These are phyloP conservation scores for Bombus cullumanus DNA, from an alignment of 1,140 invertebrate species.

Conservation along the genomic window DNA sequence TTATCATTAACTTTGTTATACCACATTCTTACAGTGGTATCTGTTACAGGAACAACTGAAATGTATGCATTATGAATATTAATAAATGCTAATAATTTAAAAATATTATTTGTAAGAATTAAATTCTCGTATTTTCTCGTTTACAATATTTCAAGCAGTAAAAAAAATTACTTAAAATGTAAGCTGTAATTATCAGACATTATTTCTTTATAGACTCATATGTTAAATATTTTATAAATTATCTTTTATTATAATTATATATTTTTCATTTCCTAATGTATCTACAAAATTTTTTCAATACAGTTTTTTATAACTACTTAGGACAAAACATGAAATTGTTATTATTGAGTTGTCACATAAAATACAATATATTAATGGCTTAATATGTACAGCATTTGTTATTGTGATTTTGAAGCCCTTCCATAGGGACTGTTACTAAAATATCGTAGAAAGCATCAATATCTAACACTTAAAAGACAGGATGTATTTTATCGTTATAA, in stretches of 20 bases:
- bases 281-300: background rate
- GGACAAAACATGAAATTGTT: constrained; percentile 45
- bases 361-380: constrained; percentile 32
- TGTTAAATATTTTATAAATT: background rate
- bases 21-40: background rate
- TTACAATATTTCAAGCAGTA: background rate
- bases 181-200: background rate
- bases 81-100: background rate
- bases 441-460: constrained; percentile 51
- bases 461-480: background rate
- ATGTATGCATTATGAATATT: background rate
- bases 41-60: background rate
- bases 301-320: background rate
- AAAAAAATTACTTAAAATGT: background rate
- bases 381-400: constrained; percentile 49
- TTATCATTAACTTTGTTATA: background rate
- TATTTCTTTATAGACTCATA: background rate
- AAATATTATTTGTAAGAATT: background rate
- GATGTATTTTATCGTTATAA: background rate
- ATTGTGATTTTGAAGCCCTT: constrained; percentile 29
- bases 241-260: background rate
- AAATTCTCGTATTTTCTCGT: background rate
- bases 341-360: constrained; percentile 14
- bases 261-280: background rate
- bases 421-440: constrained; percentile 21